Percentiles rank a stretch among this genome's conserved stretches.
Evolutionary conservation across 1,140 invertebrate species (phyloP).

Genomic region (Bombus ignitus): DNA sequence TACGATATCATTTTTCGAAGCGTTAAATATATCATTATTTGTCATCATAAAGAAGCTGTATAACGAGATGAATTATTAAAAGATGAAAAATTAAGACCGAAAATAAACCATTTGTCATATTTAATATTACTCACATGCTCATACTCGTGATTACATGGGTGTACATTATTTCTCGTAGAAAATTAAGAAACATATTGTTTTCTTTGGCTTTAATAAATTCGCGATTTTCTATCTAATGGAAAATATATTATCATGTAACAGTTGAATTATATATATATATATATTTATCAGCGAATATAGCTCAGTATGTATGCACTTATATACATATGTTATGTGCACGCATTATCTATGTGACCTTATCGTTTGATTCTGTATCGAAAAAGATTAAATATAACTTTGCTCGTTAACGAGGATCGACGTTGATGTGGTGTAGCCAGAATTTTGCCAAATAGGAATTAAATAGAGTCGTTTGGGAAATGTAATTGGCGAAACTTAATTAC

Average conservation of each 20-base stretch:
- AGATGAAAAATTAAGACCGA: no score
- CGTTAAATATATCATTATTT: not conserved
- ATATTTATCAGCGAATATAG: not conserved
- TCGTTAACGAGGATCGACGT: not conserved
- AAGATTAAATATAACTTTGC: not conserved
- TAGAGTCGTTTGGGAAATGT: constrained; percentile 9
- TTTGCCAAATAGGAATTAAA: constrained; percentile 32
- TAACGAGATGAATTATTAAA: no score
- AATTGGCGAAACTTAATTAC: constrained; percentile 47
- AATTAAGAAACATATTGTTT: not conserved
- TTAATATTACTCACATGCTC: no score
- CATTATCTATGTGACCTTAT: no score
- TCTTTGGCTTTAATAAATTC: not conserved
- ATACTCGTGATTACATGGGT: no score
- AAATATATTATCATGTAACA: not conserved
- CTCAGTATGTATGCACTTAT: no score
- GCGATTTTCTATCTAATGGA: not conserved
- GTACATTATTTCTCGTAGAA: not conserved
- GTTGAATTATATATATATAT: no score
- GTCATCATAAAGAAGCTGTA: not conserved
- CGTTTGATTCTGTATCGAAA: not conserved
- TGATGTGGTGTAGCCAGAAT: constrained; percentile 20
- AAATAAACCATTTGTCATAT: no score
- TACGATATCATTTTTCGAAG: not conserved
- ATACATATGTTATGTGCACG: no score